Percentiles rank a stretch among this genome's conserved stretches.
phyloP scores from a whole-genome alignment of 64 coral and sea anemone species.

The Pocillopora damicornis region DNA sequence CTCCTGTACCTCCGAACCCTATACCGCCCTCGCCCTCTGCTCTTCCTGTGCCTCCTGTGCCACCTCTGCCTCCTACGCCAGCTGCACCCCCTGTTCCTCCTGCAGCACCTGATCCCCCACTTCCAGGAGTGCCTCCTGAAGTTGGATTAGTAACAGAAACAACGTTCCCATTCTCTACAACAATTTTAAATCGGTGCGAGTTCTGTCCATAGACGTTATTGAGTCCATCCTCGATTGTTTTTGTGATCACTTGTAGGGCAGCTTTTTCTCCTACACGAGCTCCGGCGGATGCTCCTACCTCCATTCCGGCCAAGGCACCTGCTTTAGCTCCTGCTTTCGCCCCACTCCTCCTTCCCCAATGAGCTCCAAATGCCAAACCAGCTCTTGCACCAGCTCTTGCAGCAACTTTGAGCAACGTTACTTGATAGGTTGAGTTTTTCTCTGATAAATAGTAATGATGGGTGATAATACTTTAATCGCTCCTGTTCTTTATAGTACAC shows the following conservation, averaged over 20 bases:
- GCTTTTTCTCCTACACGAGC: constrained; percentile 55
- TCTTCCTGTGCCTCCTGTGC: not conserved
- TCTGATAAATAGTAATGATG: not conserved
- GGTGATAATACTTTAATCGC: not conserved
- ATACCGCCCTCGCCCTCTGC: not conserved
- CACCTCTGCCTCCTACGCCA: not conserved
- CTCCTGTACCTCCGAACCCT: not conserved
- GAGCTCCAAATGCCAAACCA: not conserved
- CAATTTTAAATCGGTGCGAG: not conserved
- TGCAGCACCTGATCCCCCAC: not conserved
- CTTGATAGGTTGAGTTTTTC: not conserved
- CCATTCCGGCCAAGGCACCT: constrained; percentile 55
- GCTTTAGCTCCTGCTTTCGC: constrained; percentile 51
- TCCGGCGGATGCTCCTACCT: constrained; percentile 48
- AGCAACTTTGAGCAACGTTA: not conserved
- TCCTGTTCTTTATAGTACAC: too few species aligned
- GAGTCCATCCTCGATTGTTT: constrained; percentile 14
- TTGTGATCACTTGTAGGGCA: constrained; percentile 9
- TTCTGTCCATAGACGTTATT: constrained; percentile 7
- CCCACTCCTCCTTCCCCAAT: not conserved
- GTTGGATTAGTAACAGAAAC: not conserved
- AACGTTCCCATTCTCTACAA: not conserved
- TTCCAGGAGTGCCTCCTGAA: not conserved
- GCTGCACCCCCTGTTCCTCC: not conserved
- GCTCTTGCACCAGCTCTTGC: constrained; percentile 30